phyloP scores from a whole-genome alignment of 2,797 vertebrate genomes.

The Melopsittacus undulatus region DNA sequence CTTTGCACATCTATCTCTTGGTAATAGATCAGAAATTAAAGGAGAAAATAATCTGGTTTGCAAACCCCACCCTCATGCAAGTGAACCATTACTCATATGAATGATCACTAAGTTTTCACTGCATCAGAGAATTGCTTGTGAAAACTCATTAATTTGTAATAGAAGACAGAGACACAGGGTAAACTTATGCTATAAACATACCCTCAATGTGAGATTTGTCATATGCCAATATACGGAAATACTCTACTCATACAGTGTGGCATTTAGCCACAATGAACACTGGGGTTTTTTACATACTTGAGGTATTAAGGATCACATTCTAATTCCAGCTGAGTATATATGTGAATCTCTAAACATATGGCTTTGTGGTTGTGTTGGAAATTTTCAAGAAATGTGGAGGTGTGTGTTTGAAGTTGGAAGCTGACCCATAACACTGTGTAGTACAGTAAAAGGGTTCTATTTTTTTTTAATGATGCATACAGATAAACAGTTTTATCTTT shows the following conservation, averaged over 20 bases:
- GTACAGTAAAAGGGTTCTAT: not conserved
- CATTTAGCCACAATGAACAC: not conserved
- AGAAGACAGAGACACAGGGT: not conserved
- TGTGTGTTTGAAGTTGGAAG: constrained; percentile 45
- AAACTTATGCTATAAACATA: not conserved
- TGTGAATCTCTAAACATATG: constrained; percentile 41
- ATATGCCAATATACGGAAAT: not conserved
- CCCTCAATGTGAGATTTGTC: not conserved
- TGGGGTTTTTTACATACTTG: not conserved
- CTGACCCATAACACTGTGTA: constrained; percentile 11
- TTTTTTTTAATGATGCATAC: not conserved
- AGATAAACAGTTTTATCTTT: not conserved
- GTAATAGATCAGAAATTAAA: constrained; percentile 7
- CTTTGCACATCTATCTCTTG: not conserved
- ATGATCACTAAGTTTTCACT: not conserved
- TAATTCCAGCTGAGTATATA: constrained; percentile 11
- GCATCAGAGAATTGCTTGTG: not conserved
- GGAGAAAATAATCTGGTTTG: not conserved
- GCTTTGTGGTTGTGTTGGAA: not conserved
- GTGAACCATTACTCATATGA: constrained; percentile 12
- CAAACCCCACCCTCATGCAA: not conserved
- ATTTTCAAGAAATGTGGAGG: constrained; percentile 30
- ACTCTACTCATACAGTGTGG: not conserved
- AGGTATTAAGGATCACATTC: not conserved
- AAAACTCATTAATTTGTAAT: constrained; percentile 24